Conservation (phyloP, 2,797 vertebrate species). For the Ceyx erithaca region DNA sequence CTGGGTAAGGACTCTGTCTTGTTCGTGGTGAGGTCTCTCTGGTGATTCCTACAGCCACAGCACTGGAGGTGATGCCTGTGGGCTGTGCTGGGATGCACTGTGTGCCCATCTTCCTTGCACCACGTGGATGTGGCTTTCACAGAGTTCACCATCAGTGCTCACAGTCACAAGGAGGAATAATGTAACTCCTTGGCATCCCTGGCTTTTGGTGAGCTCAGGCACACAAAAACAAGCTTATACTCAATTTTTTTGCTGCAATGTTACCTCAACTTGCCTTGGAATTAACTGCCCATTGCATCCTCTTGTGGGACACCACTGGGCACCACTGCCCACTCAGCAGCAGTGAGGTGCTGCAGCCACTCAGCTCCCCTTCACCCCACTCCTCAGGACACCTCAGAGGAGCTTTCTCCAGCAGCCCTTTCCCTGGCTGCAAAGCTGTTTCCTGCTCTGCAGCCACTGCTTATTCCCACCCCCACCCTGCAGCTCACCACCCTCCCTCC, state of each 20-base stretch:
- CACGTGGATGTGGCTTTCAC: accelerated
- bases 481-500: background rate
- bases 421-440: background rate
- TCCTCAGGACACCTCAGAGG: too few species aligned
- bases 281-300: background rate
- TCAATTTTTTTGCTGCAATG: background rate
- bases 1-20: background rate
- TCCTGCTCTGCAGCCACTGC: background rate
- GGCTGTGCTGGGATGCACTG: accelerated
- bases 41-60: background rate
- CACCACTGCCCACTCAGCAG: background rate
- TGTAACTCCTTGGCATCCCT: accelerated
- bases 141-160: background rate
- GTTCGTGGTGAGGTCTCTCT: accelerated
- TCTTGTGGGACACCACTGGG: accelerated
- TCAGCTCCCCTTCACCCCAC: background rate
- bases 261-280: background rate
- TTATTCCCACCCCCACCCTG: background rate
- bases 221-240: background rate
- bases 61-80: accelerated
- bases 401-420: background rate
- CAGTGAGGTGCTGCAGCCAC: accelerated
- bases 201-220: accelerated
- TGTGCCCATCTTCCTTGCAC: background rate
- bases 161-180: background rate